Conservation (phyloP, 2,113 vertebrate genomes). For the Lepus timidus region DNA sequence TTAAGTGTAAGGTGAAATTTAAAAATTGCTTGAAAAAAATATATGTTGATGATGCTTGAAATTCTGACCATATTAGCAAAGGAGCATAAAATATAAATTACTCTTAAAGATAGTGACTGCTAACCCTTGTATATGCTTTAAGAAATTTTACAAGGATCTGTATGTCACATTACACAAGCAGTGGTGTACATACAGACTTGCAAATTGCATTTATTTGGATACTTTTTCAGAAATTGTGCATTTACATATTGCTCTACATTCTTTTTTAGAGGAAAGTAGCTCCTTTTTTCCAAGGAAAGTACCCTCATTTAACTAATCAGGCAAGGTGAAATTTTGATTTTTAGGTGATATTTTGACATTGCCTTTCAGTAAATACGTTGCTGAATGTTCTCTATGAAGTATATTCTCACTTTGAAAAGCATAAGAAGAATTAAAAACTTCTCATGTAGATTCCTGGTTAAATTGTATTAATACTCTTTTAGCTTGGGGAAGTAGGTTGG, state of each 20-base stretch:
- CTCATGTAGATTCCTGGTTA: conserved; percentile 3
- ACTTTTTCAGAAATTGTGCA: neutral
- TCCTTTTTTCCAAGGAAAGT: neutral
- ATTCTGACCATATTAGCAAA: neutral
- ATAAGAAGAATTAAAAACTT: neutral
- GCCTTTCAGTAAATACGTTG: neutral
- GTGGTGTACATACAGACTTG: neutral
- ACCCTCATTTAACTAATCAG: neutral
- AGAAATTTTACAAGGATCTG: conserved; percentile 30
- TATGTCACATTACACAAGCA: neutral
- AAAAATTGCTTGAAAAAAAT: conserved; percentile 16
- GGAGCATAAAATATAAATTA: conserved; percentile 29
- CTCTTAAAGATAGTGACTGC: neutral
- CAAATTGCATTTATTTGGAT: neutral
- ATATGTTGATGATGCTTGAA: neutral
- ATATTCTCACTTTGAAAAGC: conserved; percentile 25
- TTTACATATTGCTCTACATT: neutral
- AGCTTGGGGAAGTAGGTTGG: conserved; percentile 24
- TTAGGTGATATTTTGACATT: conserved; percentile 18
- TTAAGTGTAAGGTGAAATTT: conserved; percentile 6
- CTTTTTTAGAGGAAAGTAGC: neutral
- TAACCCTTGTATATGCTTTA: neutral
- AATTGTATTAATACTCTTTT: conserved; percentile 5
- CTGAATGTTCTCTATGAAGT: conserved; percentile 1
- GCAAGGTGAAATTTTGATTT: conserved; percentile 29